Percentiles rank a stretch among this genome's conserved stretches.
phyloP scores from a whole-genome alignment of 2,888 invertebrate genomes.

The Apodemia duryi region DNA sequence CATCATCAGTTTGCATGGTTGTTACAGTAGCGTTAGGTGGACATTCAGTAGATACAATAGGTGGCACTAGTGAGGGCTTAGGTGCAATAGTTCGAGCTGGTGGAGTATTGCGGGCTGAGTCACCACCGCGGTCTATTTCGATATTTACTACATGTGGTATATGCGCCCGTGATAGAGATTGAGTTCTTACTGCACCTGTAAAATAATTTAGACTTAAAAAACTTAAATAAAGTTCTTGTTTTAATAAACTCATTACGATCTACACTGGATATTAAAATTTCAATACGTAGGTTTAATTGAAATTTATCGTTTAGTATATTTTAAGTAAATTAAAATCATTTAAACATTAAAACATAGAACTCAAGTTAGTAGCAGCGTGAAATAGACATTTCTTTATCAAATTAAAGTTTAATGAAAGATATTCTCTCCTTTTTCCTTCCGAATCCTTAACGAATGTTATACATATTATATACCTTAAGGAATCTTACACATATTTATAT shows the following conservation, averaged over 20 bases:
- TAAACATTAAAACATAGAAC: too few relatives aligned
- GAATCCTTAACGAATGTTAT: too few relatives aligned
- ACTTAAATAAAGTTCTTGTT: neutral
- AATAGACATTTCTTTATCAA: too few relatives aligned
- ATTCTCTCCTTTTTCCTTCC: too few relatives aligned
- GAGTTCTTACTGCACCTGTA: conserved; percentile 87
- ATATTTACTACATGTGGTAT: conserved; percentile 76
- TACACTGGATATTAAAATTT: too few relatives aligned
- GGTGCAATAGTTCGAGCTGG: conserved; percentile 70
- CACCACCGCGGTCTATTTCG: conserved; percentile 47
- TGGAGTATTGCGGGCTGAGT: conserved; percentile 50
- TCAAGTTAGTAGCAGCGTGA: too few relatives aligned
- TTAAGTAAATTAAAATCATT: too few relatives aligned
- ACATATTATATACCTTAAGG: too few relatives aligned
- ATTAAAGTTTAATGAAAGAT: too few relatives aligned
- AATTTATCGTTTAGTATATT: too few relatives aligned
- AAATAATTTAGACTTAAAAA: neutral
- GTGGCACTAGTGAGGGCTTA: conserved; percentile 58
- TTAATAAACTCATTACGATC: too few relatives aligned
- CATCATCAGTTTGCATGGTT: conserved; percentile 80
- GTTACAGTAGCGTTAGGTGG: conserved; percentile 80
- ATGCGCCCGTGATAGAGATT: conserved; percentile 83
- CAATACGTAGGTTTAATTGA: conserved; percentile 68
- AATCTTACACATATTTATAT: too few relatives aligned
- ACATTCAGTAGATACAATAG: conserved; percentile 84